A percentile compares a stretch with the other conserved stretches of the same genome.
Evolutionary conservation across 2,113 vertebrate genomes (phyloP).

Genomic region (Hylia prasina): DNA sequence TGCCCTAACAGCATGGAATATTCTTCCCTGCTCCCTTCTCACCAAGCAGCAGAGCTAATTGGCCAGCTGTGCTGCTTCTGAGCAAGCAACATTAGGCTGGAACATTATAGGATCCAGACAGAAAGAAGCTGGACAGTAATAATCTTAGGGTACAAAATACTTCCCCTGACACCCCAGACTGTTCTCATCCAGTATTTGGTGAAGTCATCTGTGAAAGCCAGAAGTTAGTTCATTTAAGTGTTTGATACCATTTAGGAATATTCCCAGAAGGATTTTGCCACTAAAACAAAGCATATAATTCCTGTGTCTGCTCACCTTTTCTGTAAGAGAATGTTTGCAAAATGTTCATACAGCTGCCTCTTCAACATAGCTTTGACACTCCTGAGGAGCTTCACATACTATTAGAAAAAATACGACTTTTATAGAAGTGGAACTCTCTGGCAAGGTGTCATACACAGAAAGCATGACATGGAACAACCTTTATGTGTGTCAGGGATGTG

Average conservation of each 20-base stretch:
- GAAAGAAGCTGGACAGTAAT: background rate
- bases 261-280: background rate
- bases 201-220: background rate
- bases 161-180: background rate
- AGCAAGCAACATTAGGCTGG: background rate
- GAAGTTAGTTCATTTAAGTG: background rate
- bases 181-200: background rate
- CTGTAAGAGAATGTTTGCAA: background rate
- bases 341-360: background rate
- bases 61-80: background rate
- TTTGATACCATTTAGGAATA: background rate
- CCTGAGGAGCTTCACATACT: background rate
- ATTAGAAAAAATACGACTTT: accelerated
- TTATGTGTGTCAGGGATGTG: background rate
- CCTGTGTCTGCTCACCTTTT: background rate
- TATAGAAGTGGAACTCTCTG: background rate
- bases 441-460: background rate
- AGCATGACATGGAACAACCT: background rate
- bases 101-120: background rate
- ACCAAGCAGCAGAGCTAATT: background rate
- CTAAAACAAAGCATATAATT: background rate
- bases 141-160: background rate
- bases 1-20: background rate
- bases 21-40: background rate
- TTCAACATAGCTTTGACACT: background rate